Conservation (phyloP, 1,140 invertebrate species). For the Trichonephila clavata region DNA sequence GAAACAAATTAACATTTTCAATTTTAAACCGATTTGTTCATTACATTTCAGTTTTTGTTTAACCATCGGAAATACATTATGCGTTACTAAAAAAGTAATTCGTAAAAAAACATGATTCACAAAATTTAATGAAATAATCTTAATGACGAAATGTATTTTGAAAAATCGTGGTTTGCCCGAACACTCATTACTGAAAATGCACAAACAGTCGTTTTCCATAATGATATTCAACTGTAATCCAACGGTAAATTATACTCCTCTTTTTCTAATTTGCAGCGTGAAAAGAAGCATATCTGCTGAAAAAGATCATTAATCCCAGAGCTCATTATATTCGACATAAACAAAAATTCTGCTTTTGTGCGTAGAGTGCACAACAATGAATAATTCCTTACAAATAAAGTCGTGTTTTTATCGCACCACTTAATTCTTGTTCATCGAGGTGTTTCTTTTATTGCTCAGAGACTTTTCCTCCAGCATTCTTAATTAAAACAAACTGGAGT, state of each 20-base stretch:
- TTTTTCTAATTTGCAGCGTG: conserved; percentile 25
- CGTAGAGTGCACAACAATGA: background rate
- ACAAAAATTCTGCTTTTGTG: background rate
- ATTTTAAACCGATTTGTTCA: background rate
- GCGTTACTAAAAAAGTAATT: background rate
- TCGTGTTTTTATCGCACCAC: conserved; percentile 42
- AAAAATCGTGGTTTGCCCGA: background rate
- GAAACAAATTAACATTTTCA: background rate
- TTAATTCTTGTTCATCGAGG: conserved; percentile 62
- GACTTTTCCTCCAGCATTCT: background rate
- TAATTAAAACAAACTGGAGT: conserved; percentile 57
- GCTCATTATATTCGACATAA: conserved; percentile 42
- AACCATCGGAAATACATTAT: background rate
- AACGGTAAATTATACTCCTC: conserved; percentile 36
- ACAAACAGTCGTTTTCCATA: background rate
- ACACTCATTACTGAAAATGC: background rate
- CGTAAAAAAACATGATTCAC: background rate
- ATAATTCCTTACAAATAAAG: conserved; percentile 38
- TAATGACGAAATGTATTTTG: background rate
- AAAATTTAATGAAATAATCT: background rate
- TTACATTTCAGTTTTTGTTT: background rate
- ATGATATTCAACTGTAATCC: conserved; percentile 16
- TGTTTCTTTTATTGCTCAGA: background rate
- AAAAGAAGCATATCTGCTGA: conserved; percentile 47
- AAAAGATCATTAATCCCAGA: conserved; percentile 60